Percentiles rank a stretch among this genome's conserved stretches.
phyloP scores from a whole-genome alignment of 2,888 invertebrate genomes.

The Lumbricus terrestris region DNA sequence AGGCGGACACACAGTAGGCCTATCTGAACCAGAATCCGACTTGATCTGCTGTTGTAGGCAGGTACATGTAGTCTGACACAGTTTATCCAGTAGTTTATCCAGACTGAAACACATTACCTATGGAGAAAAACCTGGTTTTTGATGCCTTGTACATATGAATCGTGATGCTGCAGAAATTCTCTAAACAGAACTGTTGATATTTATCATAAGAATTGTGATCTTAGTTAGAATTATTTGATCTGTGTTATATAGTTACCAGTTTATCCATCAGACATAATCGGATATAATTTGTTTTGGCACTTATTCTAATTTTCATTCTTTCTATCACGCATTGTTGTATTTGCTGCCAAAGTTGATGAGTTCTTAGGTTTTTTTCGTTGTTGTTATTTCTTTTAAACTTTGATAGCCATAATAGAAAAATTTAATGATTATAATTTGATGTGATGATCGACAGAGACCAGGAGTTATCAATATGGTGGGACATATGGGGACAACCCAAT shows the following conservation, averaged over 20 bases:
- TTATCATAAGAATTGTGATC: neutral
- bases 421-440: too few species aligned
- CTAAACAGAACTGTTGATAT: neutral
- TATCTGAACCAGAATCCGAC: too few species aligned
- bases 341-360: neutral
- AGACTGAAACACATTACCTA: too few species aligned
- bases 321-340: neutral
- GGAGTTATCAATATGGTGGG: too few species aligned
- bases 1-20: too few species aligned
- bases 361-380: neutral
- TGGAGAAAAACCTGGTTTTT: neutral
- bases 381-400: too few species aligned
- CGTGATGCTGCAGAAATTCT: neutral
- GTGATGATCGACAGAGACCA: too few species aligned
- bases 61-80: too few species aligned
- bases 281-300: neutral
- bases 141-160: too few species aligned
- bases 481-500: too few species aligned
- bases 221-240: neutral
- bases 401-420: too few species aligned
- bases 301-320: neutral
- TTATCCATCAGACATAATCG: neutral
- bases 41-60: neutral
- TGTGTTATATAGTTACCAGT: neutral
- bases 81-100: too few species aligned